phyloP scores from a whole-genome alignment of 2,797 vertebrate species.

The Monodelphis domestica region DNA sequence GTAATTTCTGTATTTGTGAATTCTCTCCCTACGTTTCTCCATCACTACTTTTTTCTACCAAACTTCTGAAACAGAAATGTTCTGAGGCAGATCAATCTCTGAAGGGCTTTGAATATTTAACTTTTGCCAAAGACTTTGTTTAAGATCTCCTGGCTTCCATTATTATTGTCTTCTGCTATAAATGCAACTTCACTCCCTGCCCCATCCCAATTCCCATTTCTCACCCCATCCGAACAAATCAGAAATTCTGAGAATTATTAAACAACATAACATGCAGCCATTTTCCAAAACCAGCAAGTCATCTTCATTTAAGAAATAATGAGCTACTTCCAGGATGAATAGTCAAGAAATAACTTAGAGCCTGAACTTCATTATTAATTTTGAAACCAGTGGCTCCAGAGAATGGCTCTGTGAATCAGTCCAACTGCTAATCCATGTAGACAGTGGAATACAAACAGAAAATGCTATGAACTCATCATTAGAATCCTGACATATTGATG shows the following conservation, averaged over 20 bases:
- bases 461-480: constrained; percentile 80
- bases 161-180: background rate
- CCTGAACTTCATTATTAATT: constrained; percentile 63
- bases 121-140: background rate
- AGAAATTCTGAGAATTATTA: background rate
- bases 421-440: constrained; percentile 74
- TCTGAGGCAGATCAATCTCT: background rate
- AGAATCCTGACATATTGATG: constrained; percentile 78
- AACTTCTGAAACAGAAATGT: background rate
- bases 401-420: constrained; percentile 67
- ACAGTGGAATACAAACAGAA: constrained; percentile 81
- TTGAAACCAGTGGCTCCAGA: constrained; percentile 54
- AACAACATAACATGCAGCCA: background rate
- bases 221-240: accelerated
- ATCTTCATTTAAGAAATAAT: constrained; percentile 63
- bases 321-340: constrained; percentile 81
- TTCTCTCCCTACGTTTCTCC: background rate
- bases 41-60: background rate
- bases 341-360: constrained; percentile 64
- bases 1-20: background rate
- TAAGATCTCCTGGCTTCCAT: background rate
- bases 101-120: background rate
- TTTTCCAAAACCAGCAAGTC: background rate
- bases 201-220: background rate
- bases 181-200: background rate